These are phyloP conservation scores for Phortica variegata DNA, from an alignment of 1,140 invertebrate genomes.

Conservation along the genomic window DNA sequence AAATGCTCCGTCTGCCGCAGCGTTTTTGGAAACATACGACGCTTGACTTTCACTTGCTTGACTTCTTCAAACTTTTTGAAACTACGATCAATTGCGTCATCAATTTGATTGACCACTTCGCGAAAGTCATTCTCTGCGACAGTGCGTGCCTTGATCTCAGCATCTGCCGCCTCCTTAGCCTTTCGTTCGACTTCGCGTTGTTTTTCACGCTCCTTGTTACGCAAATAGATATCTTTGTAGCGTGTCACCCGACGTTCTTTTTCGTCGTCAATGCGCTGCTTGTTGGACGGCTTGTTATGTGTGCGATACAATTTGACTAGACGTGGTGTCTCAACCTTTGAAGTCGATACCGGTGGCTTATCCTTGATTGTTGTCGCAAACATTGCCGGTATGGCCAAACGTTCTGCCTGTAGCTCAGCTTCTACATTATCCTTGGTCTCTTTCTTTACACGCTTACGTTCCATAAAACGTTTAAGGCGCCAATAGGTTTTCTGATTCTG, in stretches of 20 bases:
- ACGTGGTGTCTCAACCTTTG: slow-evolving; percentile 1
- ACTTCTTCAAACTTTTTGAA: slow-evolving; percentile 35
- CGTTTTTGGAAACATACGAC: slow-evolving; percentile 40
- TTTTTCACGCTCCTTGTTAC: slow-evolving; percentile 21
- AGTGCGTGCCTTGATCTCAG: slow-evolving; percentile 24
- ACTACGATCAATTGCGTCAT: slow-evolving; percentile 40
- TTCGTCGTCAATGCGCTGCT: slow-evolving; percentile 30
- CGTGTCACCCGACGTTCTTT: slow-evolving; percentile 24
- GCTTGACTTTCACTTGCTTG: slow-evolving; percentile 26
- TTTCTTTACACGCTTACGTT: slow-evolving; percentile 24
- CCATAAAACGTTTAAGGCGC: slow-evolving; percentile 36
- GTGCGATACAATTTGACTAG: slow-evolving; percentile 35
- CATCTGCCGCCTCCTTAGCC: slow-evolving; percentile 14
- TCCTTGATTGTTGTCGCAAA: slow-evolving; percentile 31
- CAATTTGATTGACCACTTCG: slow-evolving; percentile 29
- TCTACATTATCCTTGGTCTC: slow-evolving; percentile 30
- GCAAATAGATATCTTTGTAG: slow-evolving; percentile 42
- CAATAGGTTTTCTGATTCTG: slow-evolving; percentile 43
- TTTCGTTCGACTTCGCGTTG: slow-evolving; percentile 7
- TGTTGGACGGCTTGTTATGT: slow-evolving; percentile 33
- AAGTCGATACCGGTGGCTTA: neutral
- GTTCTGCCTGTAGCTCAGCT: slow-evolving; percentile 28
- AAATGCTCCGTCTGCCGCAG: slow-evolving; percentile 40
- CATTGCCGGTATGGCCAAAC: slow-evolving; percentile 23
- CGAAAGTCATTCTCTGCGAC: slow-evolving; percentile 35